phyloP scores from a whole-genome alignment of 2,888 invertebrate species.

The Lucinisca nassula region DNA sequence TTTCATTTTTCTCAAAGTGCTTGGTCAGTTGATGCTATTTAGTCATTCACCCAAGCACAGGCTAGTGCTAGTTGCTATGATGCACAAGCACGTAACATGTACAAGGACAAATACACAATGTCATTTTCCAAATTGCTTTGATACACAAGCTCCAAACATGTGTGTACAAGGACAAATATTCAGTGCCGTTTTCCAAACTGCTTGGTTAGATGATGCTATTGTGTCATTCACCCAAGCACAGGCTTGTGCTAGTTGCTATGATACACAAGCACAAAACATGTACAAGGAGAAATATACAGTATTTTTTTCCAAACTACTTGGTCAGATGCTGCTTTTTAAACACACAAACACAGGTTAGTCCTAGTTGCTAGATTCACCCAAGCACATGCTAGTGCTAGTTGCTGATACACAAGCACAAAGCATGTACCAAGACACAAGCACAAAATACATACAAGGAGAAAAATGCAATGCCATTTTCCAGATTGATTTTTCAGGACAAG shows the following conservation, averaged over 20 bases:
- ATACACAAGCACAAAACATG: not conserved
- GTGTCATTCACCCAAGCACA: not conserved
- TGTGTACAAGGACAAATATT: too few species aligned
- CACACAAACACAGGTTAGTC: not conserved
- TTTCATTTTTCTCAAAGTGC: too few species aligned
- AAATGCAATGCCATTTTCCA: too few species aligned
- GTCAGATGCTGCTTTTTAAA: not conserved
- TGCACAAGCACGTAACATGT: not conserved
- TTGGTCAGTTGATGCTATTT: too few species aligned
- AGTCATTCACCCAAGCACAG: not conserved
- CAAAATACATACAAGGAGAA: too few species aligned
- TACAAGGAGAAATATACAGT: not conserved
- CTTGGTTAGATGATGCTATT: too few species aligned
- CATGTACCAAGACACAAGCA: not conserved
- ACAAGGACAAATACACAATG: not conserved
- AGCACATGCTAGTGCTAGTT: conserved; percentile 2
- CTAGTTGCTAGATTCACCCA: not conserved
- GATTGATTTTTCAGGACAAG: too few species aligned
- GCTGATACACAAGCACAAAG: not conserved
- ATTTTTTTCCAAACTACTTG: not conserved
- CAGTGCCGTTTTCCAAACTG: too few species aligned
- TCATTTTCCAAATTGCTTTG: too few species aligned
- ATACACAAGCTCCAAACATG: too few species aligned
- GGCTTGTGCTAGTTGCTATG: not conserved
- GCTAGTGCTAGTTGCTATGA: not conserved